Evolutionary conservation across 2,888 invertebrate genomes (phyloP), one percentile per base, ranked within the genome.

Genomic region (Rhodophaea formosa): DNA sequence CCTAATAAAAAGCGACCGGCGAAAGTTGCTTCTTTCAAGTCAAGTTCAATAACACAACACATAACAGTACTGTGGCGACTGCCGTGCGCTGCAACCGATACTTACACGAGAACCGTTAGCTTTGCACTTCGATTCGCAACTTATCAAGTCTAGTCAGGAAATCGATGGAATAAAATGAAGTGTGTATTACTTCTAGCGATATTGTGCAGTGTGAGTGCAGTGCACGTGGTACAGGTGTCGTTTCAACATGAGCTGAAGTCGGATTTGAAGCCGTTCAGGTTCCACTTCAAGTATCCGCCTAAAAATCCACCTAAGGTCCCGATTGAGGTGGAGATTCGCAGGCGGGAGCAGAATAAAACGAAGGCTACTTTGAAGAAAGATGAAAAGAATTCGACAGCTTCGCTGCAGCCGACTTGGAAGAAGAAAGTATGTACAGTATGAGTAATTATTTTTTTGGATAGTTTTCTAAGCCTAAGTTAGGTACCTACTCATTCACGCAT

Each of bases 361-460:
- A 43, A 54, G n/a, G 29, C 44, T 45, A 17, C 32, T n/a, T 1
- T 30, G 7, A 45, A 45, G 45, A 45, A 45, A 30, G 44, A 43
- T 3, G 43, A 54, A 14, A 30, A 54, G 7, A 54, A 45, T n/a
- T 43, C 53, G 14, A 43, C 53, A 17, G 53, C 46, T n/a, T 17
- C 32, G 0, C 17, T 17, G 30, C 54, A 55, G 10, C 54, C 54
- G 32, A 35, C 45, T 15, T 96, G 96, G 96, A 96, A 95, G 82
- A 95, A 95, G 75, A 94, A 95, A 93, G 95, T 95, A 72, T 80
- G 86, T 74, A 23, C 10, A 5, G 7, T 14, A 8, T 8, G 12
- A 17, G 17, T 16, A 8, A n/a, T n/a, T 17, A 2, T 17, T 10
- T 23, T 7, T 17, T 45, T n/a, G n/a, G n/a, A n/a, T n/a, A n/a